Base-by-base conservation (phyloP, 2,113 vertebrate species). In the Brienomyrus longianalis region DNA sequence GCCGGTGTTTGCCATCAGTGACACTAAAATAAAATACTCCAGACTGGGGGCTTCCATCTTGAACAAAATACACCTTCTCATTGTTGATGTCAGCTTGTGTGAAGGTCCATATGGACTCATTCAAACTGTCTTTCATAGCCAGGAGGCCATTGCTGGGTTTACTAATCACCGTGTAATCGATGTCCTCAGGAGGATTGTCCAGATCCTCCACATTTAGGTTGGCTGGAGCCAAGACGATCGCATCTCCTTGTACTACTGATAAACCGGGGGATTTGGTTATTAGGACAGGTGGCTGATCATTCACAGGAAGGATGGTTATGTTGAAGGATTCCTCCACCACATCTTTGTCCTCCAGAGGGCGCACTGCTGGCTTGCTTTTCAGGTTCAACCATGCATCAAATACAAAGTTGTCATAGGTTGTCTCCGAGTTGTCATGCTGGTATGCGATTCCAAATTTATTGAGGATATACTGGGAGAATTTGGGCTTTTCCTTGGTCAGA, bases 11-110 rank as follows among this genome's bases (percentile, higher is more conserved):
- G 19, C 97, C 97, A 90, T 98, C 97, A 0, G 96, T 97, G 88
- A 98, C 97, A 2, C 96, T 98, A 89, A 99, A 98, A 94, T 98
- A 98, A 92, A 99, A 99, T 0, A 95, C 96, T 0, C 97, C 97
- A 3, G 97, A 97, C 9, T 91, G 93, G 0, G 96, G 91, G 89
- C 96, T 97, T 92, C 97, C 97, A 89, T 98, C 97, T 19, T 98
- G 97, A 84, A 97, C 85, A 92, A 98, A 99, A 94, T 94, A 97
- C n/a, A 98, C 74, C 17, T 93, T 92, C 77, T 93, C 94, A 51
- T 91, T 93, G 92, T 98, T 95, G 31, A 97, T 93, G 92, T 98
- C 96, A 10, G 96, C 96, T 93, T 98, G 97, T 5, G 97, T 97
- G 91, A 99, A 98, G 59, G 94, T 86, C 35, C 91, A 90, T 90